Evolutionary conservation across 2,888 invertebrate species (phyloP), one percentile per base, ranked within the genome.

Genomic region (Halocaridina rubra): DNA sequence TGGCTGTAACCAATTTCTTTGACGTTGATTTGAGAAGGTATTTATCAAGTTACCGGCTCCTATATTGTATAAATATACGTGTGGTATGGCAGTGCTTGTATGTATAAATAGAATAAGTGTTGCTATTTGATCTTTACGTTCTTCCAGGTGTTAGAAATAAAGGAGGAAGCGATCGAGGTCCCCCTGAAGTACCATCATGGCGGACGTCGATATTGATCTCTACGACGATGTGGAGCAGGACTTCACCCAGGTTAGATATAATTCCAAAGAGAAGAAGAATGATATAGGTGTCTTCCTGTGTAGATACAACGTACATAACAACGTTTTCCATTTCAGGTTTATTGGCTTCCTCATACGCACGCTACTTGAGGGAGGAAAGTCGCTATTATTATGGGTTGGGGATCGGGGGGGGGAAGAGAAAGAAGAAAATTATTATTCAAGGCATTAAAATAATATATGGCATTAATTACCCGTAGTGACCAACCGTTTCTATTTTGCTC

Each of bases 171-270:
- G 53, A 30, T n/a, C 22, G 3, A 32, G 33, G n/a, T n/a, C 22
- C 46, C 2, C 27, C 10, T 8, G 53, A 13, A 53, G 76, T 16
- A 5, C 16, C 61, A 87, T 76, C 22, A 88, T 88, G 88, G 88
- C 88, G 69, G 88, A 88, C 67, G 86, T 88, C 59, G 88, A 88
- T 86, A 88, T 88, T 80, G 88, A 88, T 86, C 81, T 88, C 5
- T 88, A 88, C 78, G 88, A 86, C 27, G 88, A 88, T 78, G 88
- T 88, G 57, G 88, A 88, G 30, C 88, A 88, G 69, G 88, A 86
- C 79, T 88, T 88, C 79, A 85, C 88, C 7, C 88, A 88, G 86
- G 88, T 88, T 53, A 82, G 87, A 71, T 57, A 33, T 16, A 8
- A 39, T 39, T 39, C 39, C n/a, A n/a, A n/a, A n/a, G n/a, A n/a